These are phyloP conservation scores for Mylabris phalerata DNA, from an alignment of 1,140 invertebrate species.

Conservation along the genomic window DNA sequence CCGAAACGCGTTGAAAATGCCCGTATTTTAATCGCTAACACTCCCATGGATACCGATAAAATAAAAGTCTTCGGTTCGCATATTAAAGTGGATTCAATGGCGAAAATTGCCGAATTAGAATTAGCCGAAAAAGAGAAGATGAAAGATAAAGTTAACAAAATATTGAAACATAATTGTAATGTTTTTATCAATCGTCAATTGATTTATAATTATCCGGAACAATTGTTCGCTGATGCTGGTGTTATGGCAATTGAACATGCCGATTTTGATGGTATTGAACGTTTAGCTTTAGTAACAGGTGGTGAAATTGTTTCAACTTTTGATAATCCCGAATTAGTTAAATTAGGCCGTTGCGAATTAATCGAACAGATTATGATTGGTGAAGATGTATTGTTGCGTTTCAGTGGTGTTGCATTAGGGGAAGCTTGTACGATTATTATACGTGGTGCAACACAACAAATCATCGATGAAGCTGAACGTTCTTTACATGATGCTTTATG, in stretches of 20 bases:
- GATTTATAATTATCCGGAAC: constrained; percentile 99
- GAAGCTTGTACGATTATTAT: constrained; percentile 97
- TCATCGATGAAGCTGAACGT: constrained; percentile 96
- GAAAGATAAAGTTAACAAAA: constrained; percentile 99
- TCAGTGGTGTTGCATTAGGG: constrained; percentile 89
- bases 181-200: constrained; percentile 99
- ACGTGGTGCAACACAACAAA: constrained; percentile 98
- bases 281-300: constrained; percentile 92
- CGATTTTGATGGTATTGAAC: constrained; percentile 98
- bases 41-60: constrained; percentile 99
- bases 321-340: constrained; percentile 85
- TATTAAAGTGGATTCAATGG: constrained; percentile 94
- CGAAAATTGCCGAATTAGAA: constrained; percentile 97
- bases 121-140: constrained; percentile 98
- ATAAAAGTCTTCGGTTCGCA: constrained; percentile 99
- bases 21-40: constrained; percentile 98
- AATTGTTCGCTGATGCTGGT: constrained; percentile 96
- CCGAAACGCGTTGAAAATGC: constrained; percentile 88
- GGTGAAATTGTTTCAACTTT: constrained; percentile 99
- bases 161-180: constrained; percentile 91
- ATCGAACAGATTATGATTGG: constrained; percentile 97
- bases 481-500: constrained; percentile 98
- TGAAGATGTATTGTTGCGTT: constrained; percentile 92
- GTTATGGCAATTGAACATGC: constrained; percentile 99
- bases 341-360: constrained; percentile 87